A percentile compares a stretch with the other conserved stretches of the same genome.
Conservation (phyloP, 37 sponge, comb jelly and placozoan genomes). For the Beroe ovata region DNA sequence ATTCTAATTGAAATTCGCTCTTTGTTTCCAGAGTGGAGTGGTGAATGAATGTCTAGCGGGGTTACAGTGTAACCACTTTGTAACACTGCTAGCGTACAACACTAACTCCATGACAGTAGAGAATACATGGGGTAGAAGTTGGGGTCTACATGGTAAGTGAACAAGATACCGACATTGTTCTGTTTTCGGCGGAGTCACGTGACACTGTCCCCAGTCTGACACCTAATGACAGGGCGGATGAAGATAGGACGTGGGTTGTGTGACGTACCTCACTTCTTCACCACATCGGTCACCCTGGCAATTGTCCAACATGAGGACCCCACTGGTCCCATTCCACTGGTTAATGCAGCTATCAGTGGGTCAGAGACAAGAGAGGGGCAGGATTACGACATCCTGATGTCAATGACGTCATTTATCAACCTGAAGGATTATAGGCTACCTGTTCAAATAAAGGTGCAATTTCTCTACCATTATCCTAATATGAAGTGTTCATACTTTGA, state of each 20-base stretch:
- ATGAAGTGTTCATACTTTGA: no score
- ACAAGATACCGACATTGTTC: neutral
- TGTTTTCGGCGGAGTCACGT: no score
- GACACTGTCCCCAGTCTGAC: no score
- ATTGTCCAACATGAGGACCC: slow-evolving; percentile 2
- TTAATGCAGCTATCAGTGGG: neutral
- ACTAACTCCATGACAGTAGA: neutral
- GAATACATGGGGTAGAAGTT: slow-evolving; percentile 14
- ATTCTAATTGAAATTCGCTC: neutral
- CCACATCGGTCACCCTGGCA: slow-evolving; percentile 13
- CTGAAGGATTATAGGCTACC: neutral
- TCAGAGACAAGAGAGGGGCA: neutral
- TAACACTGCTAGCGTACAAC: slow-evolving; percentile 18
- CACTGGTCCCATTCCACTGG: neutral
- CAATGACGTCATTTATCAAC: neutral
- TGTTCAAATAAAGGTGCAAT: neutral
- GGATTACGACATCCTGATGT: neutral
- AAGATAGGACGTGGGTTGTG: neutral
- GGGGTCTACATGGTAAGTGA: slow-evolving; percentile 25
- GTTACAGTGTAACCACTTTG: slow-evolving; percentile 36
- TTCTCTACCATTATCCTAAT: no score
- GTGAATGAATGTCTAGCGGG: slow-evolving; percentile 12
- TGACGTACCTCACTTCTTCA: neutral
- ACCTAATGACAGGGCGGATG: slow-evolving; percentile 38
- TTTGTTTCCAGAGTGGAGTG: slow-evolving; percentile 3